Percentiles rank a stretch among this genome's conserved stretches.
These are phyloP conservation scores for Branchinecta sandiegonensis DNA, from an alignment of 2,888 invertebrate species.

Conservation along the genomic window DNA sequence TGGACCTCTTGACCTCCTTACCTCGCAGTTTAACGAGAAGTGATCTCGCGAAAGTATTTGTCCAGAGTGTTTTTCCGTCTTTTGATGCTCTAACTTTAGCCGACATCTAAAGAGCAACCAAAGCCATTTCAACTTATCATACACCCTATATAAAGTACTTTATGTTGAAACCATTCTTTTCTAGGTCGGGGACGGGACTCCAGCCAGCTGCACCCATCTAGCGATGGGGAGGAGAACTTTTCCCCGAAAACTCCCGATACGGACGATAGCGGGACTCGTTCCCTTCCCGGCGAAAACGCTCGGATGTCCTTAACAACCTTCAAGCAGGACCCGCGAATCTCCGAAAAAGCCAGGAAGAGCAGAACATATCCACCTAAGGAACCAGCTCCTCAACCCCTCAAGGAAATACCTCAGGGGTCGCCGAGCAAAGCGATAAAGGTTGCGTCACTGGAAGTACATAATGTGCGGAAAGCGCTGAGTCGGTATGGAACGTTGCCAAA, in stretches of 20 bases:
- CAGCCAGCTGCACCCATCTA: constrained; percentile 29
- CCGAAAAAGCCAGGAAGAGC: constrained; percentile 41
- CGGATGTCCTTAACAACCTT: constrained; percentile 25
- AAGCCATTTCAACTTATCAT: no score
- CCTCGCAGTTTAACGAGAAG: no score
- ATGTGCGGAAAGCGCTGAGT: constrained; percentile 84
- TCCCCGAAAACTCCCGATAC: constrained; percentile 58
- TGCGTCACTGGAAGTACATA: constrained; percentile 85
- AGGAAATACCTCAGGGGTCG: constrained; percentile 23
- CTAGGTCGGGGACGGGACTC: background rate
- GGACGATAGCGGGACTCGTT: constrained; percentile 49
- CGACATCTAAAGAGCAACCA: no score
- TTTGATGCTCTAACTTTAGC: no score
- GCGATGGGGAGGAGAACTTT: constrained; percentile 52
- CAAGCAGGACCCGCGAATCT: constrained; percentile 22
- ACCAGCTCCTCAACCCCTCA: constrained; percentile 32
- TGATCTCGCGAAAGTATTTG: no score
- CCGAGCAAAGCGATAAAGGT: constrained; percentile 47
- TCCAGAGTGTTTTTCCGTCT: no score
- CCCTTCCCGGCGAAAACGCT: constrained; percentile 35
- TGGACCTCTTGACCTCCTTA: no score
- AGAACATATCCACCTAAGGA: constrained; percentile 45
- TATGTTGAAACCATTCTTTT: background rate
- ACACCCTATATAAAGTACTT: no score
- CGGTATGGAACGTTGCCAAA: constrained; percentile 94